phyloP scores from a whole-genome alignment of 2,113 vertebrate genomes.

The Ahaetulla prasina region DNA sequence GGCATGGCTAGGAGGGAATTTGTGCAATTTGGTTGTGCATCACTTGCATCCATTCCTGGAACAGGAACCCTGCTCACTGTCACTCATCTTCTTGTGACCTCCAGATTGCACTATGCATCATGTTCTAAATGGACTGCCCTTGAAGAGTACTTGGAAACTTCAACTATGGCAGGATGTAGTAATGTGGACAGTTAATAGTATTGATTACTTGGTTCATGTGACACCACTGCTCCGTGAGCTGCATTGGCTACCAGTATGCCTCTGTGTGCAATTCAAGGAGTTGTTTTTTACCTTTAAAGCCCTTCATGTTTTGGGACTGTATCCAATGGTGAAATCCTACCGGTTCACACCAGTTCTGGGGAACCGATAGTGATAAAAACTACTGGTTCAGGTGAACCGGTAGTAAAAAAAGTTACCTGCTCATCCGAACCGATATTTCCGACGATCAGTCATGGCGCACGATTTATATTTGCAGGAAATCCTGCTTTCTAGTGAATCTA shows the following conservation, averaged over 20 bases:
- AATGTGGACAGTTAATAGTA: background rate
- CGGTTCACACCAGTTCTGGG: too few species aligned
- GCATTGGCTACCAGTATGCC: background rate
- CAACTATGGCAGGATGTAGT: background rate
- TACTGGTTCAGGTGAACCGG: too few species aligned
- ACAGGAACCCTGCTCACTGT: background rate
- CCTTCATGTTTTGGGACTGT: background rate
- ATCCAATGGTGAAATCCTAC: background rate
- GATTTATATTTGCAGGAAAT: too few species aligned
- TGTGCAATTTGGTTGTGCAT: background rate
- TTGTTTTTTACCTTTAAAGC: background rate
- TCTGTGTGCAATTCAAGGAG: background rate
- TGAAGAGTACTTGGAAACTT: background rate
- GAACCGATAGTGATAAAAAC: too few species aligned
- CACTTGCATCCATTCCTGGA: background rate
- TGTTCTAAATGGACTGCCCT: background rate
- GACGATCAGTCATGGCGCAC: too few species aligned
- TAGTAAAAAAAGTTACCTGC: too few species aligned
- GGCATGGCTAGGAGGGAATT: background rate
- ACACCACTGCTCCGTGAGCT: background rate
- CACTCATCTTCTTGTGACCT: background rate
- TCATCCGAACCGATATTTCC: too few species aligned
- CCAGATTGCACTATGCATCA: background rate
- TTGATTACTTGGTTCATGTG: background rate
- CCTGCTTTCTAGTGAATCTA: too few species aligned